These are phyloP conservation scores for Spisula subtruncata DNA, from an alignment of 2,888 invertebrate species.

Conservation along the genomic window DNA sequence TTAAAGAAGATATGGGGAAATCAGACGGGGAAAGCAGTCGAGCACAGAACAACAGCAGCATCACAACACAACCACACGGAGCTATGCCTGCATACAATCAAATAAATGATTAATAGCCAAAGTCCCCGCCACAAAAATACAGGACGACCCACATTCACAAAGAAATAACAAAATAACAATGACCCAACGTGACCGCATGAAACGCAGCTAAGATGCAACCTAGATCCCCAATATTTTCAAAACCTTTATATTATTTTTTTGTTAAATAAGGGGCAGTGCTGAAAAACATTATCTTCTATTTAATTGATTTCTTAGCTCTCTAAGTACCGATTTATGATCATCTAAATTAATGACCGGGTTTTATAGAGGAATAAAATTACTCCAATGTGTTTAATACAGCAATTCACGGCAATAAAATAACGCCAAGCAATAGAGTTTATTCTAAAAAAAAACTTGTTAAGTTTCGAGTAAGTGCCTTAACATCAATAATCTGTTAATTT, in stretches of 20 bases:
- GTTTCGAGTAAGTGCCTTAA: neutral
- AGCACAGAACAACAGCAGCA: too few relatives aligned
- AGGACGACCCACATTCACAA: too few relatives aligned
- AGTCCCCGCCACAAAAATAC: too few relatives aligned
- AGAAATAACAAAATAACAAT: too few relatives aligned
- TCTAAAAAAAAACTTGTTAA: neutral
- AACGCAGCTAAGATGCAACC: too few relatives aligned
- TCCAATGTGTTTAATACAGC: neutral
- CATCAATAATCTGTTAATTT: neutral
- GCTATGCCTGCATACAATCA: too few relatives aligned
- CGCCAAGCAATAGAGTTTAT: too few relatives aligned
- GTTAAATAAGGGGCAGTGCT: neutral
- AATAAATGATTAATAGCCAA: too few relatives aligned
- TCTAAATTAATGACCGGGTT: conserved; percentile 3
- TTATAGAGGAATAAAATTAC: neutral
- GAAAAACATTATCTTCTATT: neutral
- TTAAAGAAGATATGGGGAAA: too few relatives aligned
- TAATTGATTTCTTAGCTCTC: neutral
- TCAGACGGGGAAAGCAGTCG: too few relatives aligned
- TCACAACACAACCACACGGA: too few relatives aligned
- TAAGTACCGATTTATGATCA: neutral
- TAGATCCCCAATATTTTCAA: neutral
- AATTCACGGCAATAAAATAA: neutral
- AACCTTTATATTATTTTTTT: neutral
- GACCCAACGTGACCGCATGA: too few relatives aligned